A percentile compares a stretch with the other conserved stretches of the same genome.
Conservation (phyloP, 2,888 invertebrate genomes). For the Scaptomyza tumidula region DNA sequence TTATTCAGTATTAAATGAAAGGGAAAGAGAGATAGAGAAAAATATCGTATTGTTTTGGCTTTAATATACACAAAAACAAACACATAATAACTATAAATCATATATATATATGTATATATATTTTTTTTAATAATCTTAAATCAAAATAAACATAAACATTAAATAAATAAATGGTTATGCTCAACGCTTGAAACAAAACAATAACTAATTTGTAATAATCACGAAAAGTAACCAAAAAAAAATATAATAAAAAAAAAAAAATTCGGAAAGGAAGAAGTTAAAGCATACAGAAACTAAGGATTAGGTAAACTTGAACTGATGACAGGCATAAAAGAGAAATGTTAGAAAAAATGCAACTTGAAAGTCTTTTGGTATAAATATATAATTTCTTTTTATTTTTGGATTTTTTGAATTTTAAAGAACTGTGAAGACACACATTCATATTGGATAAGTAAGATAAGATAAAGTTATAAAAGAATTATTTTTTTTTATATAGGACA, state of each 20-base stretch:
- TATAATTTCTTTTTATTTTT: neutral
- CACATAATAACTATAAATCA: slow-evolving; percentile 45
- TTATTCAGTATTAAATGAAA: slow-evolving; percentile 69
- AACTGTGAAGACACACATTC: slow-evolving; percentile 49
- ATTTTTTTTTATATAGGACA: slow-evolving; percentile 29
- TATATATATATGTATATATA: neutral
- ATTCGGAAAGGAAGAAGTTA: neutral
- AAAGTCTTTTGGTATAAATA: slow-evolving; percentile 20
- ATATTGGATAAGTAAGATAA: slow-evolving; percentile 33
- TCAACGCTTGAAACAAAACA: slow-evolving; percentile 20
- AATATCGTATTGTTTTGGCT: slow-evolving; percentile 79
- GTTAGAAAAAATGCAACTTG: slow-evolving; percentile 47
- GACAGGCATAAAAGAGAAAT: slow-evolving; percentile 46
- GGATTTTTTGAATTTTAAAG: neutral
- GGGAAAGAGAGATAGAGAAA: slow-evolving; percentile 80
- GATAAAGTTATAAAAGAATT: slow-evolving; percentile 24
- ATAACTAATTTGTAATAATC: slow-evolving; percentile 3
- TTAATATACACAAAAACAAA: slow-evolving; percentile 74
- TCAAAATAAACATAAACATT: neutral
- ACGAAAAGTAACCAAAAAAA: slow-evolving; percentile 4
- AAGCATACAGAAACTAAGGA: slow-evolving; percentile 29
- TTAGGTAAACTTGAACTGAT: slow-evolving; percentile 44
- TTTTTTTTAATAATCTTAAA: slow-evolving; percentile 8
- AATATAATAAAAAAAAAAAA: neutral
- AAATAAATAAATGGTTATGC: slow-evolving; percentile 11